Percentiles rank a stretch among this genome's conserved stretches.
Conservation (phyloP, 1,140 invertebrate species). For the Battus philenor region DNA sequence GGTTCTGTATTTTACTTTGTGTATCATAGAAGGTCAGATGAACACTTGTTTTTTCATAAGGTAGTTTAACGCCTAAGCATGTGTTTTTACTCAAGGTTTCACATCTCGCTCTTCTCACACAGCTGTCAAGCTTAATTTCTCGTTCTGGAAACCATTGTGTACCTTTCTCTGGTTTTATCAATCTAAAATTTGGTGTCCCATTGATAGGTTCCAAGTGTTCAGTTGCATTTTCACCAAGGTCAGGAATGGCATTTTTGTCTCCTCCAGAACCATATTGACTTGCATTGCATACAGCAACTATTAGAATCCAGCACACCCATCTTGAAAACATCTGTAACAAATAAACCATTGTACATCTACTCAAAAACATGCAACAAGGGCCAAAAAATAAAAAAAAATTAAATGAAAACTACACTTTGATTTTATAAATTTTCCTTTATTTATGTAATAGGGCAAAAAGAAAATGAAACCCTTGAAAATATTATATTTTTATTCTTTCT, state of each 20-base stretch:
- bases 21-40: conserved; percentile 83
- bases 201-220: conserved; percentile 70
- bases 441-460: conserved; percentile 51
- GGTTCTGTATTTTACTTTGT: conserved; percentile 83
- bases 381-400: conserved; percentile 33
- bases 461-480: conserved; percentile 68
- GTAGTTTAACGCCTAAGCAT: conserved; percentile 86
- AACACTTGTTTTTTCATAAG: conserved; percentile 85
- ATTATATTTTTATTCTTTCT: conserved; percentile 47
- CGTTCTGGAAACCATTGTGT: conserved; percentile 77
- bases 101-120: conserved; percentile 80
- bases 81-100: conserved; percentile 78
- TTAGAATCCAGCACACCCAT: conserved; percentile 38
- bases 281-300: conserved; percentile 35
- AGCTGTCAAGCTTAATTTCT: conserved; percentile 75
- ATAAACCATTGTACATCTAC: conserved; percentile 24
- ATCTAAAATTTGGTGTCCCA: conserved; percentile 74
- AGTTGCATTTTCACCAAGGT: conserved; percentile 38
- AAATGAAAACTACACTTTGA: conserved; percentile 69
- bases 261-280: conserved; percentile 50
- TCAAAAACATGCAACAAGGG: conserved; percentile 19
- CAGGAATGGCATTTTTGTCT: conserved; percentile 52
- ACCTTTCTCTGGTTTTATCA: conserved; percentile 73
- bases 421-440: conserved; percentile 63
- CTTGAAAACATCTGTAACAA: conserved; percentile 61